Percentiles rank a stretch among this genome's conserved stretches.
phyloP scores from a whole-genome alignment of 2,888 invertebrate species.

The Pegoplata infirma region DNA sequence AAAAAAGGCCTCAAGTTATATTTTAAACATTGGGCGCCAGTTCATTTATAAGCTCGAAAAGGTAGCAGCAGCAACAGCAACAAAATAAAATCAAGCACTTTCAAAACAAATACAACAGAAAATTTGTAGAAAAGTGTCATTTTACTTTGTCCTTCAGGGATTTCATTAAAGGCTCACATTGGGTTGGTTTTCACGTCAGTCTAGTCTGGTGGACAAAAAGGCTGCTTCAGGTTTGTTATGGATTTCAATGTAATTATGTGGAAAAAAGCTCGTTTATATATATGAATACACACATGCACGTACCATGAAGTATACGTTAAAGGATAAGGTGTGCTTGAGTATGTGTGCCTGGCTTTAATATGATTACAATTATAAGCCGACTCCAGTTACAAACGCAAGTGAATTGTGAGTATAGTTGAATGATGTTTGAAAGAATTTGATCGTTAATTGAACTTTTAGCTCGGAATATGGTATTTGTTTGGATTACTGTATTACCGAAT shows the following conservation, averaged over 20 bases:
- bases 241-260: conserved; percentile 36
- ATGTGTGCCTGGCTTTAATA: conserved; percentile 15
- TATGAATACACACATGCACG: too few relatives aligned
- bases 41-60: conserved; percentile 36
- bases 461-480: too few relatives aligned
- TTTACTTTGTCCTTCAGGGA: conserved; percentile 2
- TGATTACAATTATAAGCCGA: conserved; percentile 8
- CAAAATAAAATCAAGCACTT: conserved; percentile 14
- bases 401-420: neutral
- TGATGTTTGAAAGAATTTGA: too few relatives aligned
- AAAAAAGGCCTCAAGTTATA: conserved; percentile 26
- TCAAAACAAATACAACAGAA: neutral
- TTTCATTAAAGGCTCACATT: conserved; percentile 33
- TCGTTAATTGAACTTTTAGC: too few relatives aligned
- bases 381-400: neutral
- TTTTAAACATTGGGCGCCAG: conserved; percentile 43
- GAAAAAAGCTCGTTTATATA: neutral
- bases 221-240: conserved; percentile 4
- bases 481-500: too few relatives aligned
- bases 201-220: neutral
- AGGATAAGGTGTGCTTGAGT: conserved; percentile 13
- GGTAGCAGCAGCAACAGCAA: conserved; percentile 4
- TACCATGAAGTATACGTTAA: too few relatives aligned
- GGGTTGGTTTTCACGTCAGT: conserved; percentile 10
- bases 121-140: conserved; percentile 41